Conservation (phyloP, 2,797 vertebrate genomes). For the Decapterus maruadsi region DNA sequence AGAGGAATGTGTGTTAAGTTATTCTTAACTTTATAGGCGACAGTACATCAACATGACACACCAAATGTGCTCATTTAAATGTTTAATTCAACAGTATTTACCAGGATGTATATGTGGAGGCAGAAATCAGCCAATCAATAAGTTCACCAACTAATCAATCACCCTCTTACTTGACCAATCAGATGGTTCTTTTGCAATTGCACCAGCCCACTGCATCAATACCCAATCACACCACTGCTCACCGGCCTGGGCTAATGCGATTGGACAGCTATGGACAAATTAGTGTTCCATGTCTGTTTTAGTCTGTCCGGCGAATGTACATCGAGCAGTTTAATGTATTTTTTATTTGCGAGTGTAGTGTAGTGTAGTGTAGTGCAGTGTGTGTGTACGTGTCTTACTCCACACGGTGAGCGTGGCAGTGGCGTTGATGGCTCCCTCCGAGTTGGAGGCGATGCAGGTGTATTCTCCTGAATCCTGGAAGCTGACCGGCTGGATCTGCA, state of each 20-base stretch:
- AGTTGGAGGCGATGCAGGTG: constrained; percentile 90
- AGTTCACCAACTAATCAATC: constrained; percentile 53
- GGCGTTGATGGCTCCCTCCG: constrained; percentile 87
- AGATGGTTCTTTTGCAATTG: constrained; percentile 44
- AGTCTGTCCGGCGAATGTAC: constrained; percentile 48
- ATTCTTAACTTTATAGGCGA: no score
- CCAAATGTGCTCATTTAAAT: constrained; percentile 27
- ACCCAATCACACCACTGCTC: constrained; percentile 54
- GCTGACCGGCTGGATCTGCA: constrained; percentile 89
- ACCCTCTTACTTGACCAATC: constrained; percentile 31
- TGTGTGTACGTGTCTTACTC: constrained; percentile 87
- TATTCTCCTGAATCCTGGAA: constrained; percentile 92
- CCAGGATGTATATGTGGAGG: constrained; percentile 9
- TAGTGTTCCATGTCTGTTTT: constrained; percentile 56
- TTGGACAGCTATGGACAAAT: constrained; percentile 52
- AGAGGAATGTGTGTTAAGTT: no score
- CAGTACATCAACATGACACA: background rate
- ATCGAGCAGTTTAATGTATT: constrained; percentile 50
- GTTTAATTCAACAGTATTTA: constrained; percentile 33
- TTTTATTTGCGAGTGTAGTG: constrained; percentile 29
- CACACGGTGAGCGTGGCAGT: constrained; percentile 91
- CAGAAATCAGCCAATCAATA: constrained; percentile 21
- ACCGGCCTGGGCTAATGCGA: constrained; percentile 40
- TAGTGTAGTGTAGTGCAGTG: no score
- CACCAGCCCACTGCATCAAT: constrained; percentile 48